Evolutionary conservation across 1,140 invertebrate species (phyloP), one percentile per base, ranked within the genome.

Genomic region (Drosophila kurseongensis): DNA sequence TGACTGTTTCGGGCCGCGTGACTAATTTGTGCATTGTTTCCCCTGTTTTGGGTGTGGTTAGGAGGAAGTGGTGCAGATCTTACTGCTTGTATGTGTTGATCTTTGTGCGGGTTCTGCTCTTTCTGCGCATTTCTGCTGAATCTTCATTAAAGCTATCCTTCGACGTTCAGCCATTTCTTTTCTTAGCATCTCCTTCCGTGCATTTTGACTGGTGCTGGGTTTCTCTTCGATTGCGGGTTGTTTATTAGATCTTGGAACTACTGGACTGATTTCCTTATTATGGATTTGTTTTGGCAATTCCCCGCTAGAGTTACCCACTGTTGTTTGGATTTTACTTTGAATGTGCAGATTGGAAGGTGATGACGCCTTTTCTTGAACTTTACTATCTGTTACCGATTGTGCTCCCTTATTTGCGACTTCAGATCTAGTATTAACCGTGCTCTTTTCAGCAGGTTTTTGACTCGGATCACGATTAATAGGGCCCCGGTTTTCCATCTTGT

Each of bases 111-210:
- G 13, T 73, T 72, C n/a, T 84, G n/a, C 67, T 54, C 55, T 59
- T 36, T 77, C 52, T 0, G 23, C 52, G 2, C 72, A 75, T 41
- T 65, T 75, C 9, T 79, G 58, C n/a, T 79, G 78, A 0, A 86
- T 82, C 60, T 88, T 88, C 54, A 77, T 50, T 6, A 80, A 40
- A 0, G 84, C 84, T 16, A 61, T 32, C 10, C 47, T 69, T 4
- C 80, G 76, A 10, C 80, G 80, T 29, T 84, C 73, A 0, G 65
- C 83, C 2, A 88, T 83, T 67, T 77, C 18, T n/a, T 55, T 71
- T 8, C 16, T 66, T 0, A 83, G 27, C 5, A 80, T n/a, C 23
- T 77, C 68, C 8, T 73, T 78, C 10, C 83, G 67, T 2, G 36
- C 29, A 0, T 35, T 29, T 3, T 32, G 51, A 38, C 83, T 91